These are phyloP conservation scores for Cryptocephalus moraei DNA, from an alignment of 2,888 invertebrate genomes.

Conservation along the genomic window DNA sequence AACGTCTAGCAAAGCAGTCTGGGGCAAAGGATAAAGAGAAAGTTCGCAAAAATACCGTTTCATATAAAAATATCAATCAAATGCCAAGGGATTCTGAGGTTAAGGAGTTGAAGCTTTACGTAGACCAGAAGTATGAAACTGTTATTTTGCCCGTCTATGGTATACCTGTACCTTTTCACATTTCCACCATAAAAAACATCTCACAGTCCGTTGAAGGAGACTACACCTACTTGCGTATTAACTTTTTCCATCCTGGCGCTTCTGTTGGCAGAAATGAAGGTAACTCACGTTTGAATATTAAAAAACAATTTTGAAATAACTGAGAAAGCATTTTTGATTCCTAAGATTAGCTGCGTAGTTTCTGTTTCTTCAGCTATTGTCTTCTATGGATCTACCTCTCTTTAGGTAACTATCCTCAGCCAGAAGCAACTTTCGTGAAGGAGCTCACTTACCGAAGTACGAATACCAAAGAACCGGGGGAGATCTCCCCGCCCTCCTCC, in stretches of 20 bases:
- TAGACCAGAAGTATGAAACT: conserved; percentile 95
- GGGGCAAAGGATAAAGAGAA: conserved; percentile 80
- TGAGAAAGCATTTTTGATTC: no score
- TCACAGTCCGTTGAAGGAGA: conserved; percentile 98
- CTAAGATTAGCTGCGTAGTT: no score
- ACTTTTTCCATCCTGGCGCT: conserved; percentile 97
- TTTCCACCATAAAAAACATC: conserved; percentile 98
- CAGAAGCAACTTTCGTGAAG: conserved; percentile 95
- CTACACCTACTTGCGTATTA: conserved; percentile 94
- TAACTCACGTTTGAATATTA: conserved; percentile 3
- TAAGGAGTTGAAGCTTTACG: conserved; percentile 86
- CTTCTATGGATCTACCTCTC: not conserved
- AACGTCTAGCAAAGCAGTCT: conserved; percentile 80
- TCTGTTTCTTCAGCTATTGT: no score
- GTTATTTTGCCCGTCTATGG: conserved; percentile 97
- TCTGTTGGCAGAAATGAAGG: conserved; percentile 89
- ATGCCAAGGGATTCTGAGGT: conserved; percentile 93
- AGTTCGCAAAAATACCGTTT: conserved; percentile 86
- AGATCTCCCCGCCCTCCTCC: conserved; percentile 84
- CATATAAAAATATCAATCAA: conserved; percentile 85
- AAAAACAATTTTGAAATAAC: no score
- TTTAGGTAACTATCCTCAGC: conserved; percentile 70
- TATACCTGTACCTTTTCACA: conserved; percentile 93
- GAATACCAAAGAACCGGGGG: conserved; percentile 95
- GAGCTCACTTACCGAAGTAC: conserved; percentile 98